A percentile compares a stretch with the other conserved stretches of the same genome.
These are phyloP conservation scores for Oscheius sp. DNA, from an alignment of 2,888 invertebrate genomes.

Conservation along the genomic window DNA sequence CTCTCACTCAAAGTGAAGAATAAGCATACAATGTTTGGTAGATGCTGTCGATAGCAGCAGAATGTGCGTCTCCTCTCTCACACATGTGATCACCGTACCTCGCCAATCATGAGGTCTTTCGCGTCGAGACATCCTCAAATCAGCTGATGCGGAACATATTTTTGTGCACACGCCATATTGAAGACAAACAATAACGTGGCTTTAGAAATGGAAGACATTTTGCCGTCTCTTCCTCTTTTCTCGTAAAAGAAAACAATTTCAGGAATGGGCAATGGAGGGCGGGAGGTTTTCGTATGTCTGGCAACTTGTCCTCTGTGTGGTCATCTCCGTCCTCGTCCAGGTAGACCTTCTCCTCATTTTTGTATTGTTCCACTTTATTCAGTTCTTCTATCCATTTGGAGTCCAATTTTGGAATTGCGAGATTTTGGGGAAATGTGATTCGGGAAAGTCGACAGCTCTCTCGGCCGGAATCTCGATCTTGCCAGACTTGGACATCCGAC, in stretches of 20 bases:
- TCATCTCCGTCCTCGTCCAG: conserved; percentile 39
- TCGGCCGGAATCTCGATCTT: neutral
- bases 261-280: conserved; percentile 2
- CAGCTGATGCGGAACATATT: conserved; percentile 36
- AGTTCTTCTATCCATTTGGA: conserved; percentile 1
- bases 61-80: conserved; percentile 9
- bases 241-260: neutral
- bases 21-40: conserved; percentile 13
- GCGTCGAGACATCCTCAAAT: conserved; percentile 16
- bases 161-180: neutral
- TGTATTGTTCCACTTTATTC: conserved; percentile 10
- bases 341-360: neutral
- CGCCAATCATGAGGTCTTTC: conserved; percentile 19
- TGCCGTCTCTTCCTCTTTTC: neutral
- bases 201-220: neutral
- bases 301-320: conserved; percentile 28
- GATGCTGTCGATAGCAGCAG: conserved; percentile 10
- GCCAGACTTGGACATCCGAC: neutral
- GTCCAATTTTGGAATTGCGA: neutral
- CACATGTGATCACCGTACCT: conserved; percentile 39
- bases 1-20: neutral
- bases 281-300: neutral
- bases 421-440: neutral
- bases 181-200: neutral
- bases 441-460: conserved; percentile 2